phyloP scores from a whole-genome alignment of 92 coral and sea anemone genomes.

The Epizoanthus ramosus region DNA sequence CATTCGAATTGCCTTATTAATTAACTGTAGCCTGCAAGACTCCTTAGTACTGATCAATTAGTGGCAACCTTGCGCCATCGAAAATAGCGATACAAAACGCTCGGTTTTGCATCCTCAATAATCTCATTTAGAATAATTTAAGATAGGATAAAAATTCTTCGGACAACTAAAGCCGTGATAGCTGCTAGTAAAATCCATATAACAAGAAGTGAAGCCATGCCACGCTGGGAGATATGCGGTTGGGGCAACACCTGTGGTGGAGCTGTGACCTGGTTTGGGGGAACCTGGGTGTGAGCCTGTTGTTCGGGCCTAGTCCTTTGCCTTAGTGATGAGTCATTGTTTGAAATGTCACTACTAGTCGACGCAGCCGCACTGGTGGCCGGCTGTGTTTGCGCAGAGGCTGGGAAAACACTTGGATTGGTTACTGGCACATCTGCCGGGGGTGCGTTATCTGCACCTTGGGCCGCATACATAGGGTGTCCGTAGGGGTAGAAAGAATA shows the following conservation, averaged over 20 bases:
- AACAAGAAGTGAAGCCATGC: constrained; percentile 77
- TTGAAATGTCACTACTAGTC: constrained; percentile 6
- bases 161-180: constrained; percentile 65
- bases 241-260: constrained; percentile 25
- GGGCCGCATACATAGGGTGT: constrained; percentile 34
- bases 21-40: too few species aligned
- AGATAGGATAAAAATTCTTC: constrained; percentile 67
- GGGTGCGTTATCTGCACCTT: constrained; percentile 9
- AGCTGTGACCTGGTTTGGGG: background rate
- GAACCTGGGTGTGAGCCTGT: background rate
- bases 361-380: background rate
- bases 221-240: constrained; percentile 63
- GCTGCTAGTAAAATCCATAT: constrained; percentile 79
- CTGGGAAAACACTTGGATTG: background rate
- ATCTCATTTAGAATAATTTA: background rate
- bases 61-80: too few species aligned
- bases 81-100: too few species aligned
- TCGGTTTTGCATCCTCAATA: too few species aligned
- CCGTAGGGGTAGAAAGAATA: constrained; percentile 40
- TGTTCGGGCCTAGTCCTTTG: constrained; percentile 11
- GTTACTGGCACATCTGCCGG: background rate
- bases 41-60: too few species aligned
- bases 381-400: constrained; percentile 11
- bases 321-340: background rate
- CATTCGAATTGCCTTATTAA: too few species aligned